These are phyloP conservation scores for Palloptera scutellata DNA, from an alignment of 2,888 invertebrate species.

Conservation along the genomic window DNA sequence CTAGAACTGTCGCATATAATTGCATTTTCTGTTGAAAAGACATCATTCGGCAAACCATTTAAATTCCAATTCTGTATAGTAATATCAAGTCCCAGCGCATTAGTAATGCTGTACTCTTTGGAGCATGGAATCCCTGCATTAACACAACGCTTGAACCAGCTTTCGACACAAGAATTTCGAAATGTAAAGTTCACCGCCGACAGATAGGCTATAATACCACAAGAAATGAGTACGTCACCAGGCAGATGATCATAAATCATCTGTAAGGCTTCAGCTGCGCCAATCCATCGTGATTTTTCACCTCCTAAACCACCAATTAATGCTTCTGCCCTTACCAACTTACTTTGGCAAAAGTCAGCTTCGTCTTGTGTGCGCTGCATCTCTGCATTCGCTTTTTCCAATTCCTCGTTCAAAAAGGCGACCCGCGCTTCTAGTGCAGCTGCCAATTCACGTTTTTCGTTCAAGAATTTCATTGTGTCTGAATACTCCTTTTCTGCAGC, in stretches of 20 bases:
- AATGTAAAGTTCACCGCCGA: slow-evolving; percentile 82
- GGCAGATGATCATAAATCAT: slow-evolving; percentile 80
- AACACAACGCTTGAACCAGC: slow-evolving; percentile 79
- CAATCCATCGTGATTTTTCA: slow-evolving; percentile 86
- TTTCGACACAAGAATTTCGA: slow-evolving; percentile 68
- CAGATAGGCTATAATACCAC: slow-evolving; percentile 88
- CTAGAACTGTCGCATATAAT: slow-evolving; percentile 83
- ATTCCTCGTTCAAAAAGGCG: slow-evolving; percentile 73
- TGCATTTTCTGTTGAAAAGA: slow-evolving; percentile 87
- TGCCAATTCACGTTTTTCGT: slow-evolving; percentile 82
- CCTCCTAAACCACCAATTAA: slow-evolving; percentile 88
- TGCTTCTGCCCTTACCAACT: slow-evolving; percentile 85
- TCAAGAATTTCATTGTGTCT: slow-evolving; percentile 83
- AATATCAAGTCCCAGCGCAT: slow-evolving; percentile 83
- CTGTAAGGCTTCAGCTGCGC: slow-evolving; percentile 79
- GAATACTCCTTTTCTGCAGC: slow-evolving; percentile 84
- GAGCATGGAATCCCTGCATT: slow-evolving; percentile 80
- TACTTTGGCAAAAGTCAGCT: slow-evolving; percentile 83
- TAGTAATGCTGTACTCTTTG: slow-evolving; percentile 74
- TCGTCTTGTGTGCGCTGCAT: slow-evolving; percentile 81
- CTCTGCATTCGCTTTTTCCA: slow-evolving; percentile 78
- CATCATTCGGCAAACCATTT: slow-evolving; percentile 84
- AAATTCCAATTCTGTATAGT: slow-evolving; percentile 80
- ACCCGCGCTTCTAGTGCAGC: slow-evolving; percentile 79
- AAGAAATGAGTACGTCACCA: slow-evolving; percentile 88